Evolutionary conservation across 2,888 invertebrate species (phyloP), one percentile per base, ranked within the genome.

Genomic region (Erannis defoliaria): DNA sequence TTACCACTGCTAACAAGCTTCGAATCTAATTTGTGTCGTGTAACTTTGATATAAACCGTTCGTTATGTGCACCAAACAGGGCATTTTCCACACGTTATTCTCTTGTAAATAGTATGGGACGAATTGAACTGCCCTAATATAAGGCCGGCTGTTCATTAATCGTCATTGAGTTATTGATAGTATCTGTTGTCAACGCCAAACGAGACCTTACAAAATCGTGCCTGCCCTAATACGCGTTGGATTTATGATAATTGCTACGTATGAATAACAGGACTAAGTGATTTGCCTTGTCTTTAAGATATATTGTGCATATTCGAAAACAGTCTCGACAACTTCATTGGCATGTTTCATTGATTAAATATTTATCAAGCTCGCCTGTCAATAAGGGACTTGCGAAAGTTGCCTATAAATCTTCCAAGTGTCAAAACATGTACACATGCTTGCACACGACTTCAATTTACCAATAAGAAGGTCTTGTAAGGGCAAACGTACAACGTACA

Each of bases 71-170:
- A 62, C 68, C 68, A 62, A 67, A 71, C 60, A 55, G 49, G 66
- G 68, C 62, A 64, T 68, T 68, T 67, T 64, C 68, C 58, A 58
- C 50, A 58, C 62, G 64, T 62, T 62, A 38, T 55, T 19, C 18
- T 56, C 54, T 40, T 55, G 51, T 49, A 64, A 63, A 66, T 53
- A 64, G 37, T 29, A 23, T 54, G 55, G 46, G 64, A 71, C 65
- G 74, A 75, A 78, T 77, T 76, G 66, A 75, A 76, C 50, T 74
- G 68, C 59, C 73, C 73, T 67, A 74, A 68, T 81, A 76, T 75
- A 77, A 75, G 77, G 75, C 68, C 67, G 59, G 71, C 77, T 73
- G 78, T 84, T 82, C 77, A 80, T 85, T 82, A 81, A 82, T 85
- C 75, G 73, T 67, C 64, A 71, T 67, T 75, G 77, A 80, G 75